A percentile compares a stretch with the other conserved stretches of the same genome.
Conservation (phyloP, 2,888 invertebrate genomes). For the Microchrysa polita region DNA sequence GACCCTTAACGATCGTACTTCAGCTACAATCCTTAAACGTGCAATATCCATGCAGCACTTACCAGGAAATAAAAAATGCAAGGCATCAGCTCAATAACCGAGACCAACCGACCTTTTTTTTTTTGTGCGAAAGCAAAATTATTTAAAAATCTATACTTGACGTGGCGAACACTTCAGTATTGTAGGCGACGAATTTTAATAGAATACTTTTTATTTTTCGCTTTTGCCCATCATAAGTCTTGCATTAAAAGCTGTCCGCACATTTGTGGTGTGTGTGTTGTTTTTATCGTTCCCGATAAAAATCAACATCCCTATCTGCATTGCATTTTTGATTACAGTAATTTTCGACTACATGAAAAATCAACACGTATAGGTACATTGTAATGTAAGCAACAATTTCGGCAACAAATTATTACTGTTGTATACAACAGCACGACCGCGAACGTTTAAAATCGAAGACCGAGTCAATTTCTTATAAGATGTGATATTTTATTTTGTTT, state of each 20-base stretch:
- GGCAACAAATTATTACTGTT: not conserved
- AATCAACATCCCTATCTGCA: conserved; percentile 37
- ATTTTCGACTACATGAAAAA: conserved; percentile 30
- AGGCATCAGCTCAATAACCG: conserved; percentile 29
- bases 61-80: conserved; percentile 41
- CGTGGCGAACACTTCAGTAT: conserved; percentile 7
- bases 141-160: conserved; percentile 33
- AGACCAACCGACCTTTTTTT: conserved; percentile 11
- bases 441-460: conserved; percentile 13
- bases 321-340: conserved; percentile 41
- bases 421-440: no score
- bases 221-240: not conserved
- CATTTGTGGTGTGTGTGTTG: not conserved
- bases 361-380: conserved; percentile 16
- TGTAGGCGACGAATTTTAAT: conserved; percentile 44
- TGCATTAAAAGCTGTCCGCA: not conserved
- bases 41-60: not conserved
- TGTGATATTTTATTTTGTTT: conserved; percentile 18
- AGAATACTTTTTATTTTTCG: conserved; percentile 23
- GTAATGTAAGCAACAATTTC: conserved; percentile 22
- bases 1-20: conserved; percentile 19
- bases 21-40: not conserved
- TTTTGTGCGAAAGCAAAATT: conserved; percentile 12
- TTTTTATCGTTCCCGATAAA: conserved; percentile 39
- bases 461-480: conserved; percentile 25